Evolutionary conservation across 2,113 vertebrate genomes (phyloP).

Genomic region (Catharus minimus): DNA sequence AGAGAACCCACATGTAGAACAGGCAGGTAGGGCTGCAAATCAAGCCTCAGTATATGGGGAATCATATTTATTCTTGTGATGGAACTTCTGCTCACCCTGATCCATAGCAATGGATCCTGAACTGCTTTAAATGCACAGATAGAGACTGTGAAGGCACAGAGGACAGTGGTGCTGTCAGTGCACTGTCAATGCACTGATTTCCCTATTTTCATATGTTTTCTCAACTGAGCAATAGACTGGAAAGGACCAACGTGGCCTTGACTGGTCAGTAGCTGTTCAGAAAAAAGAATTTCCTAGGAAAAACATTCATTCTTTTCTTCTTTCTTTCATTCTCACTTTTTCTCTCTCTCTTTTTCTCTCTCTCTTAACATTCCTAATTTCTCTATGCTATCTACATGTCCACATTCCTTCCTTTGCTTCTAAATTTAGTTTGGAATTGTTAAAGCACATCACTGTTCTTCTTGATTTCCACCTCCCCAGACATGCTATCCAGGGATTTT

Average conservation of each 20-base stretch:
- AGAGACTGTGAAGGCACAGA: not conserved
- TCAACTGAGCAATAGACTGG: not conserved
- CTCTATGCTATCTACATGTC: not conserved
- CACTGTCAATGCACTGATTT: not conserved
- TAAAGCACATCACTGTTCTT: not conserved
- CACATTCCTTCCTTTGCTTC: not conserved
- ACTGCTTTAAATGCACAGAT: not conserved
- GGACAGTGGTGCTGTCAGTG: not conserved
- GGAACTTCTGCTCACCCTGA: not conserved
- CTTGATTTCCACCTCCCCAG: no score
- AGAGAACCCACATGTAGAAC: not conserved
- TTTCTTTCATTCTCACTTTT: not conserved
- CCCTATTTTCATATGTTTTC: not conserved
- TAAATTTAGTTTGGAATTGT: not conserved
- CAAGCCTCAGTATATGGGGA: not conserved
- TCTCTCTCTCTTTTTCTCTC: not conserved
- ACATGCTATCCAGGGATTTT: not conserved
- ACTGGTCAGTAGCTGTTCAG: not conserved
- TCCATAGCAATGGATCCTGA: not conserved
- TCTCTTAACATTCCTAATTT: not conserved
- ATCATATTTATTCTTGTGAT: not conserved
- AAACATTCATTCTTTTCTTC: not conserved
- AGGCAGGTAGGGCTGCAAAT: not conserved
- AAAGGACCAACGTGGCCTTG: not conserved
- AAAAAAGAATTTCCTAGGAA: not conserved